Conservation (phyloP, 2,113 vertebrate species). For the Hippocampus barbouri region DNA sequence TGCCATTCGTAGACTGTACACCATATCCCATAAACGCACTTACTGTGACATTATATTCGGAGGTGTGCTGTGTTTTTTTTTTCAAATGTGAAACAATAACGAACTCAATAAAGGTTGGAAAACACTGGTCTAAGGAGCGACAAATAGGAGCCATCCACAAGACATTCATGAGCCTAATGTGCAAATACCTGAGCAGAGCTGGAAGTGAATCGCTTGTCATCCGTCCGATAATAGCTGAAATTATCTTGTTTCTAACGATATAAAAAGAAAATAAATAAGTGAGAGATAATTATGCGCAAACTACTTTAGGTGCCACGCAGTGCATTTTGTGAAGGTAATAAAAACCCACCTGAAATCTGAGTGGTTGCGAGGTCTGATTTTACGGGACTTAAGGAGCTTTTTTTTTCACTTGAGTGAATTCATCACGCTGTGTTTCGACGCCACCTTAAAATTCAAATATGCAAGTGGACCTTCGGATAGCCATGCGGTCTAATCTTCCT, state of each 20-base stretch:
- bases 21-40: no score
- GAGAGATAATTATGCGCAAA: conserved; percentile 5
- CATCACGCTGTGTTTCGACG: neutral
- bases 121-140: no score
- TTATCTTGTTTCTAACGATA: conserved; percentile 17
- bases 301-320: neutral
- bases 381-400: conserved; percentile 9
- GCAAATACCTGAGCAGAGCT: conserved; percentile 7
- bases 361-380: conserved; percentile 1
- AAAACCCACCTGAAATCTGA: neutral
- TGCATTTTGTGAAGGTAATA: conserved; percentile 13
- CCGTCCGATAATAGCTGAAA: conserved; percentile 21
- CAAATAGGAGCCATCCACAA: no score
- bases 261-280: conserved; percentile 4
- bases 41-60: no score
- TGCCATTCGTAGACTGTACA: no score
- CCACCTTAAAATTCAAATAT: conserved; percentile 1
- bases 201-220: conserved; percentile 9
- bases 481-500: neutral
- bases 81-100: no score
- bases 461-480: conserved; percentile 9
- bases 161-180: neutral
- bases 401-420: conserved; percentile 1
- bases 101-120: no score
- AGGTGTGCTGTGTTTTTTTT: no score